Percentiles rank a stretch among this genome's conserved stretches.
phyloP scores from a whole-genome alignment of 2,113 vertebrate genomes.

The Campylomormyrus numenius region DNA sequence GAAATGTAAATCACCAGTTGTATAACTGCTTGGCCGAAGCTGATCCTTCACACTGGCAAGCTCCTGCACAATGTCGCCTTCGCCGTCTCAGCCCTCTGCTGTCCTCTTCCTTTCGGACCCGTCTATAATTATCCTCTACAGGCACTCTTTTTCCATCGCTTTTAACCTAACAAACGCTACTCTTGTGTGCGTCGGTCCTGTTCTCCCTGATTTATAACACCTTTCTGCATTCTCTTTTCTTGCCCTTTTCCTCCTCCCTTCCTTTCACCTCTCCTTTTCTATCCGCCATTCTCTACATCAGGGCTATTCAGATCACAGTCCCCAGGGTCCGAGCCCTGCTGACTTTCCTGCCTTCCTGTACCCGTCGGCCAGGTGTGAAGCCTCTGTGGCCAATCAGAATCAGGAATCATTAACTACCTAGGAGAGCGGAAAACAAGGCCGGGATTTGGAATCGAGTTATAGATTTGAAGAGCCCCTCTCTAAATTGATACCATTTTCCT shows the following conservation, averaged over 20 bases:
- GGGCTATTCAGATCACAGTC: not conserved
- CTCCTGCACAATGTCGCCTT: not conserved
- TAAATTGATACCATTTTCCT: not conserved
- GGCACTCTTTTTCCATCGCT: not conserved
- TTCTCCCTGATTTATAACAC: not conserved
- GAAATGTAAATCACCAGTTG: slow-evolving; percentile 45
- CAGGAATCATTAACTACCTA: not conserved
- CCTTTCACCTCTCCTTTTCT: not conserved
- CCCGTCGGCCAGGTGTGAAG: not conserved
- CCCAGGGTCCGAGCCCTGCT: not conserved
- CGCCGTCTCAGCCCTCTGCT: not conserved
- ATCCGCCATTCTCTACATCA: not conserved
- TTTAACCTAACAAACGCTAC: not conserved
- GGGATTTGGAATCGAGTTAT: not conserved
- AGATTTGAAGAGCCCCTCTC: not conserved
- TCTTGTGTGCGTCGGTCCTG: not conserved
- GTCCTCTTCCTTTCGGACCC: not conserved
- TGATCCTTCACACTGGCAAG: slow-evolving; percentile 19
- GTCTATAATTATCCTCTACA: slow-evolving; percentile 5
- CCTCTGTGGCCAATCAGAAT: not conserved
- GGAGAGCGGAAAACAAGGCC: not conserved
- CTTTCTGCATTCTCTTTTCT: not conserved
- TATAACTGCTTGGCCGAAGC: slow-evolving; percentile 36
- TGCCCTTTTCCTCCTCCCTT: not conserved
- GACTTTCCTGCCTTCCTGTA: not conserved